phyloP scores from a whole-genome alignment of 2,113 vertebrate species.

The Bos taurus region ARS-UCD2.0 NC_037340.1:62772001-62772500 shows the following conservation, averaged over 20 bases:
- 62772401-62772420: not conserved
- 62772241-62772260: not conserved
- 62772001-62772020: not conserved
- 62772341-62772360: not conserved
- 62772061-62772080: not conserved
- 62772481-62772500: not conserved
- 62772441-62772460: not conserved
- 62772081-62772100: not conserved
- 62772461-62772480: not conserved
- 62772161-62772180: not conserved
- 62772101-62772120: not conserved
- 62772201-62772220: not conserved
- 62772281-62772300: not conserved
- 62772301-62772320: not conserved
- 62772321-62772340: not conserved
- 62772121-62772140: not conserved
- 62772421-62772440: no score
- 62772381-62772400: not conserved
- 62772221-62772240: slow-evolving; percentile 3
- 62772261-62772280: not conserved
- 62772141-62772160: not conserved
- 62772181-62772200: not conserved
- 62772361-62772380: not conserved
- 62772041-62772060: not conserved
- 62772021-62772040: not conserved